These are phyloP conservation scores for Chromis chromis DNA, from an alignment of 2,797 vertebrate genomes.

Conservation along the genomic window DNA sequence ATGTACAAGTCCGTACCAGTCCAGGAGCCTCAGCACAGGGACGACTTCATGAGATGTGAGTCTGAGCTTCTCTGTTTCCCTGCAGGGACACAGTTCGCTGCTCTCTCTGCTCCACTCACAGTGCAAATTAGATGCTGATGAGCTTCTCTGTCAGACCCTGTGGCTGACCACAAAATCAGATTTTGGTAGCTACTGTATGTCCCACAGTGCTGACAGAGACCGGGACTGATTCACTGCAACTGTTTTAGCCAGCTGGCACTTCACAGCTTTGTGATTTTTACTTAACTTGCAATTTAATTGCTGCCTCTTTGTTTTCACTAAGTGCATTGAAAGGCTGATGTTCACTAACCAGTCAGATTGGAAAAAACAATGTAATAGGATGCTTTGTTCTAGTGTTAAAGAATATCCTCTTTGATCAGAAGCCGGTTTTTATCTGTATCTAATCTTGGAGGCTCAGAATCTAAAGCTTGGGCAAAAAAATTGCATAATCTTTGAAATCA, in stretches of 20 bases:
- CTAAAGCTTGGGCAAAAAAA: neutral
- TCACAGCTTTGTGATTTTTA: slow-evolving; percentile 16
- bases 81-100: slow-evolving; percentile 19
- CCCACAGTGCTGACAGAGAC: slow-evolving; percentile 39
- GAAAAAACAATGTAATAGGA: neutral
- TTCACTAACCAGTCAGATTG: neutral
- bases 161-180: slow-evolving; percentile 61
- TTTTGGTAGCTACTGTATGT: slow-evolving; percentile 27
- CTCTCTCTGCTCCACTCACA: slow-evolving; percentile 42
- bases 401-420: neutral
- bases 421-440: neutral
- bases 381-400: neutral
- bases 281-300: slow-evolving; percentile 10
- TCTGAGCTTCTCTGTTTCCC: slow-evolving; percentile 46
- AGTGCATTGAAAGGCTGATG: neutral
- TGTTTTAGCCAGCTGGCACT: slow-evolving; percentile 6
- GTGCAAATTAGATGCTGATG: slow-evolving; percentile 55
- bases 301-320: neutral
- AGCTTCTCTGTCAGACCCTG: slow-evolving; percentile 68
- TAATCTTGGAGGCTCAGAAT: neutral
- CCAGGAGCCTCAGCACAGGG: slow-evolving; percentile 78
- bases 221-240: slow-evolving; percentile 12
- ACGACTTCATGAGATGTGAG: slow-evolving; percentile 87
- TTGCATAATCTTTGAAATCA: neutral
- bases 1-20: slow-evolving; percentile 74